Base-by-base conservation (phyloP, 2,888 invertebrate species). In the Drosophila aldrichi region DNA sequence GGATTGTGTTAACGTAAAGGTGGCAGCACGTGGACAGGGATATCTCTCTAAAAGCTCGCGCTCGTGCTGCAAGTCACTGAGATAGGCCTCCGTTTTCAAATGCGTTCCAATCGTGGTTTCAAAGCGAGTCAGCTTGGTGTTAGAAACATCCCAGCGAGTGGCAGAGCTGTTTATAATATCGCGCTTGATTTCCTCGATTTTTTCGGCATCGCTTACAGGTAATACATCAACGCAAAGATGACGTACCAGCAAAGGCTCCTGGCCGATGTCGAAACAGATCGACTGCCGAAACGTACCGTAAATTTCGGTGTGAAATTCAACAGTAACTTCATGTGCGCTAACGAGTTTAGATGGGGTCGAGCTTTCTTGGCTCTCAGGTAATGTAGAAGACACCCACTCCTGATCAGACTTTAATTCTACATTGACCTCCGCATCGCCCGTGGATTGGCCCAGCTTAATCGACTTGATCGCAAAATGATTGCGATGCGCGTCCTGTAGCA, bases 261-360 rank as follows among this genome's bases (percentile, higher is more conserved):
- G 91, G 1, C 96, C 96, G 87, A 96, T 95, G 91, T 96, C 96
- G 91, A 97, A 96, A 5, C 96, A 95, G 3, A 97, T 94, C 2
- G 96, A 95, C 91, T 97, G 97, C 3, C 96, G 94, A 91, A 96
- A 97, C 4, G 96, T 96, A 14, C 93, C 97, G 89, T 95, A 97
- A 65, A 96, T 95, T 75, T 95, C 95, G 0, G 96, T 96, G 60
- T 94, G 93, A 91, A 96, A 96, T 54, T 93, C 93, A 44, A 96
- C 93, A 57, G 93, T 93, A 3, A 95, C 93, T 72, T 93, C 92
- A 84, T 94, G 94, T 54, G 92, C 92, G 16, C 92, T 73, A 3
- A 79, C 68, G 18, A 88, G 66, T 1, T 63, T 32, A 18, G 73
- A 25, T 1, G 69, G 46, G 41, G 64, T 54, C 12, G 57, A 14